phyloP scores from a whole-genome alignment of 2,113 vertebrate species.

The Bos indicus region DNA sequence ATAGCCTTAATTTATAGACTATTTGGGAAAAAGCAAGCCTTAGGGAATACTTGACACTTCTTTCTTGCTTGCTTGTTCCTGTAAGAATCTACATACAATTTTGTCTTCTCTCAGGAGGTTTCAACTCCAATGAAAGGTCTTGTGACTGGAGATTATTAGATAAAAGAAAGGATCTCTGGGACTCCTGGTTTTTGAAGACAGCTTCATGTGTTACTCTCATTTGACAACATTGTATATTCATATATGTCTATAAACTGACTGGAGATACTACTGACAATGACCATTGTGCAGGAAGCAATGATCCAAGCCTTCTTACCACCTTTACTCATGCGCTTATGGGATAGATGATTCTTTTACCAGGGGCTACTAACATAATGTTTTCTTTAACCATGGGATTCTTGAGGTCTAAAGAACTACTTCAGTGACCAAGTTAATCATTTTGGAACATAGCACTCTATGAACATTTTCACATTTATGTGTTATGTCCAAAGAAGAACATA shows the following conservation, averaged over 20 bases:
- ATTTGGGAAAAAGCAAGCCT: constrained; percentile 59
- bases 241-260: constrained; percentile 43
- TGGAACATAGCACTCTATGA: background rate
- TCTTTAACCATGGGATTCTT: constrained; percentile 36
- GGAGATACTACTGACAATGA: constrained; percentile 29
- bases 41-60: constrained; percentile 44
- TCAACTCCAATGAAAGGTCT: constrained; percentile 20
- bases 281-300: background rate
- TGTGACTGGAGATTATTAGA: constrained; percentile 59
- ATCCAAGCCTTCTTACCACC: background rate
- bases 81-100: constrained; percentile 59
- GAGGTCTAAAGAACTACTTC: background rate
- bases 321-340: background rate
- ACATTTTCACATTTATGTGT: background rate
- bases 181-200: constrained; percentile 61
- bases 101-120: constrained; percentile 56
- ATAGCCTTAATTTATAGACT: background rate
- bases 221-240: background rate
- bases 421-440: background rate
- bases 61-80: constrained; percentile 67
- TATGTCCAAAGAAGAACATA: background rate
- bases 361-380: constrained; percentile 39
- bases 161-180: constrained; percentile 49
- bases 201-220: constrained; percentile 48
- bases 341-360: constrained; percentile 24